Evolutionary conservation across 2,888 invertebrate genomes (phyloP).

Genomic region (Arenicola marina): DNA sequence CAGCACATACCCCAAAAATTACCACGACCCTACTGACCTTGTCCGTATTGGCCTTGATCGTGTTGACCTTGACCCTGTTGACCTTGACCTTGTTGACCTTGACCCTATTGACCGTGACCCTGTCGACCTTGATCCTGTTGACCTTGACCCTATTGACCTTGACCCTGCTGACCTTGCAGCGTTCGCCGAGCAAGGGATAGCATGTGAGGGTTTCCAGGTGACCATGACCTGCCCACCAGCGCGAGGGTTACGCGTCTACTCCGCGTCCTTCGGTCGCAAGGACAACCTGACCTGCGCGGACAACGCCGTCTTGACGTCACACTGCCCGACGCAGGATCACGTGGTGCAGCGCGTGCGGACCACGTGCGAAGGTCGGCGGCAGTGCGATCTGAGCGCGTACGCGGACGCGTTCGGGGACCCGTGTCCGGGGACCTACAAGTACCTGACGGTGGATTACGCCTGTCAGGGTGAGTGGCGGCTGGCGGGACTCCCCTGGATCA

Average conservation of each 20-base stretch:
- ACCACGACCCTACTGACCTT: no score
- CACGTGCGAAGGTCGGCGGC: not conserved
- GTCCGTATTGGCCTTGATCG: no score
- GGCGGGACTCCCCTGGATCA: no score
- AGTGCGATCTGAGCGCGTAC: not conserved
- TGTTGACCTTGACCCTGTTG: no score
- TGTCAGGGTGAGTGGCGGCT: constrained; percentile 5
- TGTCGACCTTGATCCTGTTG: no score
- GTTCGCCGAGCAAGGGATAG: no score
- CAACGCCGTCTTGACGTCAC: not conserved
- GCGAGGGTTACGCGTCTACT: not conserved
- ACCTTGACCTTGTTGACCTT: no score
- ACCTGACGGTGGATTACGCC: constrained; percentile 2
- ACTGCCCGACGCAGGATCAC: not conserved
- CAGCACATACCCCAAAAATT: no score
- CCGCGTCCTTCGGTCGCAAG: not conserved
- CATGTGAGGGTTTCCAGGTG: not conserved
- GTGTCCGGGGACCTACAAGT: constrained; percentile 3
- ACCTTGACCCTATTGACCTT: no score
- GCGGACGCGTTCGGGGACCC: not conserved
- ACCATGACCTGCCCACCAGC: not conserved
- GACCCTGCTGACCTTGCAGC: no score
- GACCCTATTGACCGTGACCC: no score
- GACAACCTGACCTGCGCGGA: not conserved
- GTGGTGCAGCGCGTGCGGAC: not conserved